Evolutionary conservation across 1,140 invertebrate genomes (phyloP).

Genomic region (Drosophila leontia): DNA sequence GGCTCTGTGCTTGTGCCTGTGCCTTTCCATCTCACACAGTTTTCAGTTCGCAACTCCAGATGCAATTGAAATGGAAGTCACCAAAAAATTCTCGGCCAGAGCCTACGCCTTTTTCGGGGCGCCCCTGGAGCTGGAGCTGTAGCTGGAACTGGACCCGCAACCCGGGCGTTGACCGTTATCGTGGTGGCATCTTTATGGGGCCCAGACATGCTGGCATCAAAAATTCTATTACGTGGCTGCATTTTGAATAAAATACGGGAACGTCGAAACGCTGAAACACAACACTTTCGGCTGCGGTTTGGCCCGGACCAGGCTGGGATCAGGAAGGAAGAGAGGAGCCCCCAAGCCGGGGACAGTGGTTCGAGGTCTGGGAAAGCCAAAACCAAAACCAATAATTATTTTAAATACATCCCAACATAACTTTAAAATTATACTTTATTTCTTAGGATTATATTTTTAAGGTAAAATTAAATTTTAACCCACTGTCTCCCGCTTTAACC

Average conservation of each 20-base stretch:
- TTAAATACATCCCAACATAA: background rate
- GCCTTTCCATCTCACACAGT: conserved; percentile 19
- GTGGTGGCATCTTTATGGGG: conserved; percentile 79
- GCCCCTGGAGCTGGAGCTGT: conserved; percentile 6
- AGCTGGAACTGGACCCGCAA: conserved; percentile 33
- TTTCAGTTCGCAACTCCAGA: conserved; percentile 25
- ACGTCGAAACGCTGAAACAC: conserved; percentile 73
- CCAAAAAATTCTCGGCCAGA: conserved; percentile 45
- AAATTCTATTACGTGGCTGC: conserved; percentile 82
- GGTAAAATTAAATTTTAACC: background rate
- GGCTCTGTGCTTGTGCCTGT: conserved; percentile 2
- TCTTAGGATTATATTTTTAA: background rate
- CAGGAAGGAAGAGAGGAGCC: conserved; percentile 47
- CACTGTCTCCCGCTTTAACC: conserved; percentile 54
- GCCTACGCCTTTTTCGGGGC: conserved; percentile 28
- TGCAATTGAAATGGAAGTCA: conserved; percentile 65
- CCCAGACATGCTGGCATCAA: conserved; percentile 81
- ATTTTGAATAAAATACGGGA: conserved; percentile 82
- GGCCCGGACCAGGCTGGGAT: background rate
- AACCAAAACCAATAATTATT: too few species aligned
- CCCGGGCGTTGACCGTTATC: conserved; percentile 78
- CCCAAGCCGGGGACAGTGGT: conserved; percentile 37
- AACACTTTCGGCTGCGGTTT: conserved; percentile 78
- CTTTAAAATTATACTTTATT: background rate
- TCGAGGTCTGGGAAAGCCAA: background rate